phyloP scores from a whole-genome alignment of 2,888 invertebrate species.

The Platypus cylindrus region DNA sequence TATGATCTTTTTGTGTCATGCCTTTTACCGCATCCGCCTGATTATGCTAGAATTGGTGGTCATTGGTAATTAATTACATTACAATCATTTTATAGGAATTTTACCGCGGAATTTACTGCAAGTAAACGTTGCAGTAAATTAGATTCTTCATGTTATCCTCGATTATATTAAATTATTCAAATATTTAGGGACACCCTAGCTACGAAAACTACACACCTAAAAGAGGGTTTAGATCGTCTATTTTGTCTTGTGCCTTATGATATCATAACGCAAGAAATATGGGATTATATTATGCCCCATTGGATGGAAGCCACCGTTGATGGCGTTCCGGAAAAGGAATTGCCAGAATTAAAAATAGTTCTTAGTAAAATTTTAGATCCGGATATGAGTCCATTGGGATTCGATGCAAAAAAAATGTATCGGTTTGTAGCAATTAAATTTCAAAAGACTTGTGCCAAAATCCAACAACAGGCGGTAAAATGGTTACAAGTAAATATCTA shows the following conservation, averaged over 20 bases:
- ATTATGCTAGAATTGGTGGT: conserved; percentile 89
- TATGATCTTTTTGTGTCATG: conserved; percentile 87
- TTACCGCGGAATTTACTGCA: neutral
- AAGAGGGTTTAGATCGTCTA: conserved; percentile 86
- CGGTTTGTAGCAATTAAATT: conserved; percentile 84
- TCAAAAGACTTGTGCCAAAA: conserved; percentile 62
- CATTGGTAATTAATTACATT: conserved; percentile 55
- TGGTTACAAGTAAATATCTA: conserved; percentile 60
- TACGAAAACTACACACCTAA: conserved; percentile 78
- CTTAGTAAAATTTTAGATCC: conserved; percentile 91
- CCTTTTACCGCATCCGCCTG: conserved; percentile 89
- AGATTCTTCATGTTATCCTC: neutral
- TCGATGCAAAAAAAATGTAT: conserved; percentile 90
- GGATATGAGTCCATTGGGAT: conserved; percentile 88
- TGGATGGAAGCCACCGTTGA: conserved; percentile 98
- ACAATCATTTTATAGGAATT: neutral
- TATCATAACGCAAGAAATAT: conserved; percentile 88
- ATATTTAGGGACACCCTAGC: conserved; percentile 64
- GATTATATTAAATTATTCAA: neutral
- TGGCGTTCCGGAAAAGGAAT: conserved; percentile 80
- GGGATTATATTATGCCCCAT: conserved; percentile 97
- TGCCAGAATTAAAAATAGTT: conserved; percentile 70
- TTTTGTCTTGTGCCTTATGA: conserved; percentile 97
- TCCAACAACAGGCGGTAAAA: conserved; percentile 76
- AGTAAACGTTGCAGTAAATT: neutral